These are phyloP conservation scores for Limnothrissa miodon DNA, from an alignment of 2,113 vertebrate species.

Conservation along the genomic window DNA sequence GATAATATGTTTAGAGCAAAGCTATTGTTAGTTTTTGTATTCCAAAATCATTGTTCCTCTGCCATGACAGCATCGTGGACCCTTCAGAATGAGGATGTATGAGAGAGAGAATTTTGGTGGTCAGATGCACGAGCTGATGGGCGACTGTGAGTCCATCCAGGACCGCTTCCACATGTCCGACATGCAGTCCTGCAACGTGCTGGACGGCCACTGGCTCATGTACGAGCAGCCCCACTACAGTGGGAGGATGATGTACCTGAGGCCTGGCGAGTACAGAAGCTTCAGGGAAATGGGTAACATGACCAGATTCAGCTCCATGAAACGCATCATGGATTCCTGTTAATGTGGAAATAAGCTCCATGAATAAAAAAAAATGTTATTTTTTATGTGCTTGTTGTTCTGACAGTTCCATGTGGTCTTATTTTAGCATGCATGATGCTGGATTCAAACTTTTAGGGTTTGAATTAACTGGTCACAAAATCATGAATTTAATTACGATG, in stretches of 20 bases:
- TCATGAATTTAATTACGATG: neutral
- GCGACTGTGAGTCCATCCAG: constrained; percentile 60
- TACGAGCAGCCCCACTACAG: constrained; percentile 66
- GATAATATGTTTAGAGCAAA: neutral
- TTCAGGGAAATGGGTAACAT: constrained; percentile 47
- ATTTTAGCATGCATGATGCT: neutral
- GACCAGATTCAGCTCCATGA: constrained; percentile 55
- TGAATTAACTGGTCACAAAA: neutral
- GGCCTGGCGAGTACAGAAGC: too few species aligned
- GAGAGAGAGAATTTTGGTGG: constrained; percentile 52
- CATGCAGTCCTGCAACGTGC: constrained; percentile 68
- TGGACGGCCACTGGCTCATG: constrained; percentile 71
- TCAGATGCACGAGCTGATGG: constrained; percentile 52
- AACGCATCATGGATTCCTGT: constrained; percentile 57
- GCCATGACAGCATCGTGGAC: constrained; percentile 57
- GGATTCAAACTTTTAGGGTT: neutral
- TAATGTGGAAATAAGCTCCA: constrained; percentile 18
- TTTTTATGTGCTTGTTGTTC: neutral
- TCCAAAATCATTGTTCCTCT: neutral
- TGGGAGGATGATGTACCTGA: constrained; percentile 59
- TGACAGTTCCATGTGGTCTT: neutral
- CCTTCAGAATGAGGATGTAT: constrained; percentile 57
- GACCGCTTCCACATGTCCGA: constrained; percentile 63
- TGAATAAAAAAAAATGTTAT: neutral
- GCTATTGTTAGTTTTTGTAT: neutral